Evolutionary conservation across 2,888 invertebrate species (phyloP), one percentile per base, ranked within the genome.

Genomic region (Synergus laeviventris): DNA sequence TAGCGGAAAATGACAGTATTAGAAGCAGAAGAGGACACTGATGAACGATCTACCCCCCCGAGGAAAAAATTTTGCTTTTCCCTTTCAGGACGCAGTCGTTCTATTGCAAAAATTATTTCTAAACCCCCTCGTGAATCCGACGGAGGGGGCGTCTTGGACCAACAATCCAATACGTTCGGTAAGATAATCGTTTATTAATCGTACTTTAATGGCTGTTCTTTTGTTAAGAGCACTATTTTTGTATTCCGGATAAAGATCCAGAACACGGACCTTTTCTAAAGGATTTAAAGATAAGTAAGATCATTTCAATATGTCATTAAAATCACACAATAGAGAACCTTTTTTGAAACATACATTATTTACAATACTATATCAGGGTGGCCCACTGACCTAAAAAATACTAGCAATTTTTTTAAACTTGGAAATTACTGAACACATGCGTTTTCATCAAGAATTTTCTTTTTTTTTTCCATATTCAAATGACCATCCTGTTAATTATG

Each of bases 1-100:
- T 89, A 88, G 85, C 86, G 88, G 90, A 92, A 92, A 90, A 92
- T 92, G 92, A 92, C 92, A 90, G 91, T 92, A 88, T 90, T 92
- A 91, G 91, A 91, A 88, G 91, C 91, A 89, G 91, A 91, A 87
- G 91, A 91, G 90, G 91, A 91, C 86, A 88, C 89, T 86, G 91
- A 91, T 89, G 91, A 91, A 88, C 89, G 87, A 81, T 88, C 87
- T 79, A 87, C 89, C 84, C 92, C 92, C 77, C 92, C 92, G 60
- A 90, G 90, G 85, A 92, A 92, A 87, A 91, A 91, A 86, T 87
- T 91, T 85, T 91, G 92, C 84, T 87, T 91, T 76, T 91, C 91
- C 79, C 86, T 90, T 78, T 86, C 91, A 74, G 83, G 83, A 79
- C 81, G 82, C 39, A 83, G 78, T 78, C 84, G 82, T 79, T 81